phyloP scores from a whole-genome alignment of 2,113 vertebrate species.

The Dissostichus mawsoni region DNA sequence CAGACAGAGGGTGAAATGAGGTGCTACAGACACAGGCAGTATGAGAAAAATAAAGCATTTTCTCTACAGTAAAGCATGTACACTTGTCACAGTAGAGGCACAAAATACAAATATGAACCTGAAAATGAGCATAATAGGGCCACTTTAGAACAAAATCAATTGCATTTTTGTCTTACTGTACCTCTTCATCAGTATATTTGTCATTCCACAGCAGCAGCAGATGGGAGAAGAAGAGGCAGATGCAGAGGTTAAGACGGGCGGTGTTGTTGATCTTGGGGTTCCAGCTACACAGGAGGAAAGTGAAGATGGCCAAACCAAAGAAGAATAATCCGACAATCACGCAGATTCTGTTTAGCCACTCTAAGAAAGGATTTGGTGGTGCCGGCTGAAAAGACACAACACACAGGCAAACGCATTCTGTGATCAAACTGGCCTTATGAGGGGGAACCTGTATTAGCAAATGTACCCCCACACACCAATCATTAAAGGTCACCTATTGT shows the following conservation, averaged over 20 bases:
- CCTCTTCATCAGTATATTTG: conserved; percentile 51
- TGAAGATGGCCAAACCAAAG: conserved; percentile 84
- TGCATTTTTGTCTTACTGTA: not conserved
- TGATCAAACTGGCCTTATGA: not conserved
- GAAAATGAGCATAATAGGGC: no score
- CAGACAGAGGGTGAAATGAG: no score
- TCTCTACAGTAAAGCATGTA: no score
- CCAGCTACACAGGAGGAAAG: conserved; percentile 86
- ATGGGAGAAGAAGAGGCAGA: conserved; percentile 80
- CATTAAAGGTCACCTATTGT: no score
- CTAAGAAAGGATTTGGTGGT: conserved; percentile 47
- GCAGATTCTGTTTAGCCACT: conserved; percentile 82
- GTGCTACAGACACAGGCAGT: no score
- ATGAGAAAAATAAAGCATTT: no score
- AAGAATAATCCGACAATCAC: conserved; percentile 83
- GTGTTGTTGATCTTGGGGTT: conserved; percentile 88
- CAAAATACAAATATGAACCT: no score
- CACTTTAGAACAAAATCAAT: not conserved
- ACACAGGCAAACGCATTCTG: not conserved
- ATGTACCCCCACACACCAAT: not conserved
- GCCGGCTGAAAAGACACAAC: conserved; percentile 56
- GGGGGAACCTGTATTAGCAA: not conserved
- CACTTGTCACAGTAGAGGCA: no score
- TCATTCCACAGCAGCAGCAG: conserved; percentile 81
- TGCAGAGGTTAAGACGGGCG: conserved; percentile 86